Conservation (phyloP, 2,113 vertebrate genomes). For the Chaenocephalus aceratus region DNA sequence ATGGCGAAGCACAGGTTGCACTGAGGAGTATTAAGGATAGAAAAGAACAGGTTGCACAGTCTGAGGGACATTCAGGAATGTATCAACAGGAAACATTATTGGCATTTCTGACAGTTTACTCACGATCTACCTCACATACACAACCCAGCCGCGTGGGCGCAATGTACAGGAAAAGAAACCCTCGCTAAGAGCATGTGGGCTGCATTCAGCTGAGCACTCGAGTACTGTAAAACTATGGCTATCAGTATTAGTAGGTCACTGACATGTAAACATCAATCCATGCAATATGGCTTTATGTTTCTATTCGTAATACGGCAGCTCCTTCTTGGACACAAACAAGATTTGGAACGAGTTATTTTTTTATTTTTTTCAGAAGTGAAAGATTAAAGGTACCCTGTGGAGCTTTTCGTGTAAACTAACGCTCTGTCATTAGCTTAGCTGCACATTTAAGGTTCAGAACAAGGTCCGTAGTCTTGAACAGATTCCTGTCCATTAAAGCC, state of each 20-base stretch:
- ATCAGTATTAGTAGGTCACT: slow-evolving; percentile 40
- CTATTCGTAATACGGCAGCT: slow-evolving; percentile 39
- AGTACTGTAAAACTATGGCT: slow-evolving; percentile 61
- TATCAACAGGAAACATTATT: slow-evolving; percentile 71
- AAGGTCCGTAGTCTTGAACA: too few species aligned
- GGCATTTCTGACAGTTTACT: slow-evolving; percentile 62
- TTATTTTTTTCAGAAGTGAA: slow-evolving; percentile 4
- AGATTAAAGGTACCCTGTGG: slow-evolving; percentile 30
- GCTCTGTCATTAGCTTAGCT: neutral
- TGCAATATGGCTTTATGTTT: slow-evolving; percentile 70
- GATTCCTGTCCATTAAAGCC: neutral
- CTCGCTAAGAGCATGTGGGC: slow-evolving; percentile 39
- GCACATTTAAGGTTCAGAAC: too few species aligned
- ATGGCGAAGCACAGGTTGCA: slow-evolving; percentile 66
- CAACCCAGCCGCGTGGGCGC: slow-evolving; percentile 51
- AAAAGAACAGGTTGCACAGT: slow-evolving; percentile 72
- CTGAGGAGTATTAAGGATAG: slow-evolving; percentile 54
- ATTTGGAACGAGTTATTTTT: slow-evolving; percentile 21
- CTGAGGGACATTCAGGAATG: slow-evolving; percentile 77
- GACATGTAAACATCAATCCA: slow-evolving; percentile 60
- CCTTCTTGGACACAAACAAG: slow-evolving; percentile 8
- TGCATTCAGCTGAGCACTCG: slow-evolving; percentile 56
- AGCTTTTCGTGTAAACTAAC: slow-evolving; percentile 3
- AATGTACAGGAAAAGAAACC: slow-evolving; percentile 31
- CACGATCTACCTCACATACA: slow-evolving; percentile 47